Evolutionary conservation across 2,797 vertebrate genomes (phyloP).

Genomic region (Anolis apletophallus): DNA sequence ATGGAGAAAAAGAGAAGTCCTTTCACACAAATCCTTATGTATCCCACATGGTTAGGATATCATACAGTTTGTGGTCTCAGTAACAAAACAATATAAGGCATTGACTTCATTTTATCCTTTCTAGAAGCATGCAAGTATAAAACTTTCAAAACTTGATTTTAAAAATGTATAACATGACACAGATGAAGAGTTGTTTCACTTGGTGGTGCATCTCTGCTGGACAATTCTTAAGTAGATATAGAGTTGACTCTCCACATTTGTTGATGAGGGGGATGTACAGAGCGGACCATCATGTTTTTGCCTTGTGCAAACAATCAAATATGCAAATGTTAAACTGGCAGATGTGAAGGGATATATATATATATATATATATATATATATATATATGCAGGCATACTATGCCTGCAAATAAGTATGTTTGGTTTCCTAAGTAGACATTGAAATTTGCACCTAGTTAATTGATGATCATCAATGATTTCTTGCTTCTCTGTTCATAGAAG

Average conservation of each 20-base stretch:
- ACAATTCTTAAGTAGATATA: not conserved
- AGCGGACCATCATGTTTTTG: no score
- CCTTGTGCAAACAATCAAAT: no score
- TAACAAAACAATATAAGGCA: not conserved
- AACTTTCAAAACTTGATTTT: not conserved
- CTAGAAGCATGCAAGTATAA: not conserved
- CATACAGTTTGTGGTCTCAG: not conserved
- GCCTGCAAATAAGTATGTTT: not conserved
- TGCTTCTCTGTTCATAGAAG: not conserved
- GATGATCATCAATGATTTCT: not conserved
- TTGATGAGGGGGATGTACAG: no score
- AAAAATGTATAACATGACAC: not conserved
- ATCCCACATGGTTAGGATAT: not conserved
- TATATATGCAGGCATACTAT: no score
- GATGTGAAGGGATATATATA: no score
- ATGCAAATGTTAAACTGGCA: no score
- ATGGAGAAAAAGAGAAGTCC: not conserved
- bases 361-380: no score
- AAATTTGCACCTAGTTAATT: not conserved
- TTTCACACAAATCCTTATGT: not conserved
- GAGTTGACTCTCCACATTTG: no score
- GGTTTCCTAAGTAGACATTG: not conserved
- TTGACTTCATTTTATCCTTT: not conserved
- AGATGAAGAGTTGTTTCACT: no score
- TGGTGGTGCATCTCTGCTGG: not conserved